These are phyloP conservation scores for Arctopsyche grandis DNA, from an alignment of 1,140 invertebrate species.

Conservation along the genomic window DNA sequence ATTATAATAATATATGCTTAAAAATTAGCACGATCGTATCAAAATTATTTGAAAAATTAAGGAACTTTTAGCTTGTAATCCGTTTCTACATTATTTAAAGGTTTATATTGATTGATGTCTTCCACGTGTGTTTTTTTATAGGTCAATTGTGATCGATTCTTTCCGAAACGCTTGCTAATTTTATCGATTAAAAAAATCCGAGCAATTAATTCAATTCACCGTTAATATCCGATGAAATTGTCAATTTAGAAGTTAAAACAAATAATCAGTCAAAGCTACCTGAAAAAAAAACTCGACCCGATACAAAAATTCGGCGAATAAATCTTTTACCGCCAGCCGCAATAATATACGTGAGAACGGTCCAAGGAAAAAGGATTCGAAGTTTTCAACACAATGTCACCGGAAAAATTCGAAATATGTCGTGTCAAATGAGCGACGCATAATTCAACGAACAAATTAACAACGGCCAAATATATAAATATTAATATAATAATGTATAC, in stretches of 20 bases:
- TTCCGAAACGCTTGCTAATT: not conserved
- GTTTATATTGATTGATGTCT: no score
- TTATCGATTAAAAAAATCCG: not conserved
- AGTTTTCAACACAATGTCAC: not conserved
- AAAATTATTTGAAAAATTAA: no score
- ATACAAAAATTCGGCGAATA: slow-evolving; percentile 15
- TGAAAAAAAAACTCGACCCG: slow-evolving; percentile 13
- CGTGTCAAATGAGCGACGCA: no score
- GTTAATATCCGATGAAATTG: not conserved
- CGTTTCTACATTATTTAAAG: no score
- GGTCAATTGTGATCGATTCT: not conserved
- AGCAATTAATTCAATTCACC: slow-evolving; percentile 1
- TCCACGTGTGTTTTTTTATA: not conserved
- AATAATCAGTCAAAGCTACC: not conserved
- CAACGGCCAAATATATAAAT: not conserved
- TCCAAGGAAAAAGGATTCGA: not conserved
- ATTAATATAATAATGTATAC: not conserved
- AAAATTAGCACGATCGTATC: no score
- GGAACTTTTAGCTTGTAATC: no score
- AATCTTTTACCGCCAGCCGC: not conserved
- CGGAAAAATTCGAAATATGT: not conserved
- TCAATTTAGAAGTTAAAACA: not conserved
- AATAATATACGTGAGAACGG: slow-evolving; percentile 26
- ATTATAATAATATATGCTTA: no score
- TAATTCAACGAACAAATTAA: not conserved